Evolutionary conservation across 2,797 vertebrate genomes (phyloP), one percentile per base, ranked within the genome.

Genomic region (Avahi laniger): DNA sequence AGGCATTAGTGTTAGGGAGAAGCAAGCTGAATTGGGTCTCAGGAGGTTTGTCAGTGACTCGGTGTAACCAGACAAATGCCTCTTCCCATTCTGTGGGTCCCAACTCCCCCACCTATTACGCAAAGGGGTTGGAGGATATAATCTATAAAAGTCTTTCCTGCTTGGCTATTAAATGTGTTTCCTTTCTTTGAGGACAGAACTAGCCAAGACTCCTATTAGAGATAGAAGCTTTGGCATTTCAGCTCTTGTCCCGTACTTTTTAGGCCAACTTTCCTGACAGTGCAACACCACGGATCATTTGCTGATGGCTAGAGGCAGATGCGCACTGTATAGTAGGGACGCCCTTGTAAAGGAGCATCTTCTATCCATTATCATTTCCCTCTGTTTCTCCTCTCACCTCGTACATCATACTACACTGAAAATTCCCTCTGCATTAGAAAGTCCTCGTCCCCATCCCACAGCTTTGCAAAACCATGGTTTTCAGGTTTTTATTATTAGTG

Each of bases 341-440:
- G 0, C 30, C 24, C 48, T 79, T 59, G 43, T 38, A 38, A 89
- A 17, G 33, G 15, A 87, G 24, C 41, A 89, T 54, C 63, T 80
- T 85, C 30, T 52, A 2, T 63, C 67, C 35, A 15, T 24, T 35
- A n/a, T n/a, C 65, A 41, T 98, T 96, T 98, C 93, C 97, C 96
- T 84, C 82, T 97, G 94, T 98, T 76, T 94, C 85, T 81, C 93
- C 82, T 93, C 50, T 90, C 92, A 85, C 96, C 75, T 96, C 80
- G 0, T 26, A 0, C 17, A 20, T n/a, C 24, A 75, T 13, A 15
- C 41, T 35, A 48, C 20, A 73, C 4, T 35, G 69, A 61, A 84
- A 81, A 70, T 65, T 30, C 1, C 10, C 26, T 63, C 17, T 86
- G 78, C 50, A 43, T 43, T 52, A 54, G 3, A 57, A 96, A 92